A percentile compares a stretch with the other conserved stretches of the same genome.
Conservation (phyloP, 2,888 invertebrate species). For the Ophion costatus region DNA sequence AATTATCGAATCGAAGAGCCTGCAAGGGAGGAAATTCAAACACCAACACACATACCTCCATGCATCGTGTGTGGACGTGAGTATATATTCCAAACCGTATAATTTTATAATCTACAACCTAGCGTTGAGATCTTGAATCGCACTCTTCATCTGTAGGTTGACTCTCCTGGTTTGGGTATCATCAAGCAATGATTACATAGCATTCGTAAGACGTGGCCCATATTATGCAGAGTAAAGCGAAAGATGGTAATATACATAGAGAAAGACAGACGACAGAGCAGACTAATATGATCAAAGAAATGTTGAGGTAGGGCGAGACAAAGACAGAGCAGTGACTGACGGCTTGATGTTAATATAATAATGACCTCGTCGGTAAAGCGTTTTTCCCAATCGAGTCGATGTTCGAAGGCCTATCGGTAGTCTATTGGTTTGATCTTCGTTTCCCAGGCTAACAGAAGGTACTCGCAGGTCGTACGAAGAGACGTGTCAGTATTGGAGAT, state of each 20-base stretch:
- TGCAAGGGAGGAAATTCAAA: conserved; percentile 30
- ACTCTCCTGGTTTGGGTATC: too few relatives aligned
- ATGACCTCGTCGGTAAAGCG: neutral
- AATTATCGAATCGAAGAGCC: conserved; percentile 26
- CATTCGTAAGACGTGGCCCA: too few relatives aligned
- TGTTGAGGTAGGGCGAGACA: neutral
- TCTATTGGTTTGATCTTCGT: conserved; percentile 82
- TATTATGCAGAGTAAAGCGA: too few relatives aligned
- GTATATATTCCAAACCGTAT: too few relatives aligned
- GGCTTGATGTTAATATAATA: neutral
- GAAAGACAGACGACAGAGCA: neutral
- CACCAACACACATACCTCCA: neutral
- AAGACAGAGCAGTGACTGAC: neutral
- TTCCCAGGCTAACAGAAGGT: conserved; percentile 80
- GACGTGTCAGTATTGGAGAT: conserved; percentile 67
- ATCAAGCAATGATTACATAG: too few relatives aligned
- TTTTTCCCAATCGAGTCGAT: conserved; percentile 78
- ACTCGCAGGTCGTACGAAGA: conserved; percentile 77
- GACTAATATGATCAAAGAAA: neutral
- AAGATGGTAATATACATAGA: too few relatives aligned
- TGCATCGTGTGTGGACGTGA: neutral
- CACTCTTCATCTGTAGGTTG: too few relatives aligned
- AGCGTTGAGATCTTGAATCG: too few relatives aligned
- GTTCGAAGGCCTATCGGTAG: conserved; percentile 82
- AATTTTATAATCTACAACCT: too few relatives aligned